These are phyloP conservation scores for Aeoliscus strigatus DNA, from an alignment of 2,797 vertebrate genomes.

Conservation along the genomic window DNA sequence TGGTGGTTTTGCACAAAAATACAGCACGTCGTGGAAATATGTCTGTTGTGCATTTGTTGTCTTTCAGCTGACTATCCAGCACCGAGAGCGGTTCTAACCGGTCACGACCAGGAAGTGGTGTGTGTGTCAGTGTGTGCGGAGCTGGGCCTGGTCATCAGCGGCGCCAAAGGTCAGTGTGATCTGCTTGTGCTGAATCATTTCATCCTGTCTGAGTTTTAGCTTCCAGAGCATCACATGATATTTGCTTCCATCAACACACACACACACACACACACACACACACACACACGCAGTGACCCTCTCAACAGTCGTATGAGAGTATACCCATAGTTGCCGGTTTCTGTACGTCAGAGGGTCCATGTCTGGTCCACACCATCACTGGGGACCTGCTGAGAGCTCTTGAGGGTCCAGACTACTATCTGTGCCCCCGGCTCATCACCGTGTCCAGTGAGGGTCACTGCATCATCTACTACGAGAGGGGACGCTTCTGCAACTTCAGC, in stretches of 20 bases:
- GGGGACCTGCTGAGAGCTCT: constrained; percentile 93
- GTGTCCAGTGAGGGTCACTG: constrained; percentile 97
- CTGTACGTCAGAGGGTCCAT: constrained; percentile 85
- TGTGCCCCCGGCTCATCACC: constrained; percentile 86
- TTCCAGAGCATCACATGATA: too few relatives aligned
- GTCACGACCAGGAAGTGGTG: constrained; percentile 95
- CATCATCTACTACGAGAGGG: constrained; percentile 96
- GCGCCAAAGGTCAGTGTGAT: constrained; percentile 88
- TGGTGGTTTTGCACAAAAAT: constrained; percentile 1
- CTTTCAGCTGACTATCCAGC: constrained; percentile 92
- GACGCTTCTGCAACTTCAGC: constrained; percentile 98
- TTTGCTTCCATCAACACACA: too few relatives aligned
- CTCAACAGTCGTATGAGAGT: too few relatives aligned
- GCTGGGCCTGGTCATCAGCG: constrained; percentile 95
- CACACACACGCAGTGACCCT: background rate
- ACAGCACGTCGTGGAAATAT: background rate
- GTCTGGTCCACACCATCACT: constrained; percentile 98
- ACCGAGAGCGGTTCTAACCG: constrained; percentile 92
- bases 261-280: too few relatives aligned
- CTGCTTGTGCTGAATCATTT: constrained; percentile 3
- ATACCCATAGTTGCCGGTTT: background rate
- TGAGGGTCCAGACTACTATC: constrained; percentile 89
- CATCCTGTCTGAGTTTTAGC: too few relatives aligned
- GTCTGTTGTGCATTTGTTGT: constrained; percentile 16
- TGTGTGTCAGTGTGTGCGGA: constrained; percentile 96